Percentiles rank a stretch among this genome's conserved stretches.
Conservation (phyloP, 2,797 vertebrate species). For the Pampus argenteus region DNA sequence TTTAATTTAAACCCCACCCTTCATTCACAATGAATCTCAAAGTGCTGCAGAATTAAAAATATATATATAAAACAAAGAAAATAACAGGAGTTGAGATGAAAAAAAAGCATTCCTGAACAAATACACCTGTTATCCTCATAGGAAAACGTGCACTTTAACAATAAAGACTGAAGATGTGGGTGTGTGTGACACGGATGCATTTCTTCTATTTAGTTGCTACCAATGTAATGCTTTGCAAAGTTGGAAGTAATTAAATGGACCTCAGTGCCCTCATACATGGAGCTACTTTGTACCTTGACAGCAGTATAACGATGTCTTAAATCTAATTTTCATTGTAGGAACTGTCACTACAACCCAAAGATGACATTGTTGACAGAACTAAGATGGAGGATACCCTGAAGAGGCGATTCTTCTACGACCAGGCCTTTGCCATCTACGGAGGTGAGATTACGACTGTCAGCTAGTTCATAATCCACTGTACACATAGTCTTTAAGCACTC, state of each 20-base stretch:
- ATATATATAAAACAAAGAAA: too few relatives aligned
- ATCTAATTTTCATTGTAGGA: constrained; percentile 83
- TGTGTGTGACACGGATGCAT: too few relatives aligned
- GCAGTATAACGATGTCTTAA: accelerated
- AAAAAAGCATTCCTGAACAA: too few relatives aligned
- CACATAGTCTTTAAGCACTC: background rate
- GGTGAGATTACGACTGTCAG: constrained; percentile 77
- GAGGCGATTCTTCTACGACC: constrained; percentile 98
- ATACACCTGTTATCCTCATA: too few relatives aligned
- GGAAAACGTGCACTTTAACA: too few relatives aligned
- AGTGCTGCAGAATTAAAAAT: too few relatives aligned
- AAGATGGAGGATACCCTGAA: constrained; percentile 99
- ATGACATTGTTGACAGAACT: constrained; percentile 94
- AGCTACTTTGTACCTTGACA: background rate
- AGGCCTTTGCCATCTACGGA: constrained; percentile 99
- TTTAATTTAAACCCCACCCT: too few relatives aligned
- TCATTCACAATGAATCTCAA: too few relatives aligned
- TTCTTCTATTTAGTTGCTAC: accelerated
- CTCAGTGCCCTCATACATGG: too few relatives aligned
- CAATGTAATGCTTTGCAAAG: background rate
- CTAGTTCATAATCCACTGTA: background rate
- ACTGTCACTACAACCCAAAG: constrained; percentile 94
- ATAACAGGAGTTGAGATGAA: too few relatives aligned
- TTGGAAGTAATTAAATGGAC: too few relatives aligned
- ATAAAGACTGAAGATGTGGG: too few relatives aligned